Evolutionary conservation across 2,113 vertebrate species (phyloP), one percentile per base, ranked within the genome.

Genomic region (Mastomys natalensis): DNA sequence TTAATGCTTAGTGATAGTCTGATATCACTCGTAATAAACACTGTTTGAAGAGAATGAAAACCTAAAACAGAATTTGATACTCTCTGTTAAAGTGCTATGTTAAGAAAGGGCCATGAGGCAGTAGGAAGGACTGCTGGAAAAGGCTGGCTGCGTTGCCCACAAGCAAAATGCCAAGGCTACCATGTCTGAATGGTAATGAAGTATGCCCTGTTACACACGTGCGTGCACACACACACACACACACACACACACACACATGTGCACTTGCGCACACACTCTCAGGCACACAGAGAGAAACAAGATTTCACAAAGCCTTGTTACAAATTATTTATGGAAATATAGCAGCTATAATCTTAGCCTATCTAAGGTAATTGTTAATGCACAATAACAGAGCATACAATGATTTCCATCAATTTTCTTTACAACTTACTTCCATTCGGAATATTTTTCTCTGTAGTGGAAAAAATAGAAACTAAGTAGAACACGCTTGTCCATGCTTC

Each of bases 321-420:
- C 26, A 93, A 60, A 60, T 87, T 76, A 89, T 86, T 88, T 76
- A 78, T 64, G 91, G 43, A 89, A 94, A 84, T 45, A 86, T 29
- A 93, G 77, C 31, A 87, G 72, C 29, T 51, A 29, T 0, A 76
- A 60, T 53, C 19, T 93, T 86, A 51, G 21, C 37, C 80, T 92
- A 40, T 84, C 22, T 86, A 82, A 95, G 66, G 34, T 62, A 87
- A 89, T 85, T 90, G n/a, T 87, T 94, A 91, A 93, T 64, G 5
- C 6, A 72, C 4, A 85, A 12, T 68, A 93, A 73, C 19, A 87
- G 13, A 22, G 16, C 26, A 58, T 68, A 66, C 93, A 90, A 88
- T 45, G 19, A 34, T 89, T 48, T 93, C 78, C 72, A 55, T 95
- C 45, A 87, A 10, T 87, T 84, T 91, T 64, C 34, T 74, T 62